These are phyloP conservation scores for Coccyzus lansbergi DNA, from an alignment of 2,797 vertebrate genomes.

Conservation along the genomic window DNA sequence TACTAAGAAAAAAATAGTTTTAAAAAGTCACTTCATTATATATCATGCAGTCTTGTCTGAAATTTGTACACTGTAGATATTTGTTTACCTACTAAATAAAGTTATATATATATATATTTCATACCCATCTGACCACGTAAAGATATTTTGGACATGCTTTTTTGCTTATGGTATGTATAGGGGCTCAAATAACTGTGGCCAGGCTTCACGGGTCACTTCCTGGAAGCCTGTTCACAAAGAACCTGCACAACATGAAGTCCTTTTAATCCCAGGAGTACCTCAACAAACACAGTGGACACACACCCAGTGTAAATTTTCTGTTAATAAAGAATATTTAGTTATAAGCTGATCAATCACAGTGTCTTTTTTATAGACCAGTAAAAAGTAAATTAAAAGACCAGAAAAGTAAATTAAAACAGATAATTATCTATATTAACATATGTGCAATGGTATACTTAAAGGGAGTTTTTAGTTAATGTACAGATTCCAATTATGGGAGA, in stretches of 20 bases:
- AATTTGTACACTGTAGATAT: background rate
- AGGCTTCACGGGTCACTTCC: background rate
- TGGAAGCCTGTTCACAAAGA: background rate
- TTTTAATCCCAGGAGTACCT: background rate
- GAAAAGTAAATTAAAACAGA: background rate
- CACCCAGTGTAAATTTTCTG: background rate
- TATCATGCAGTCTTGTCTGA: background rate
- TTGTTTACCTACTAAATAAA: background rate
- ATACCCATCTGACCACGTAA: background rate
- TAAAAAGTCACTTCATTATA: background rate
- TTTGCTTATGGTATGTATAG: background rate
- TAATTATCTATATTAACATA: background rate
- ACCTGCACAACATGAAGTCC: background rate
- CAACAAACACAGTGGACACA: background rate
- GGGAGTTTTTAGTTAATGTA: background rate
- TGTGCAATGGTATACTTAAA: background rate
- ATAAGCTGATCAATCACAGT: background rate
- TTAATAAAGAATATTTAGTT: slow-evolving; percentile 19
- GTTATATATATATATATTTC: background rate
- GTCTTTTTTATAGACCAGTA: background rate
- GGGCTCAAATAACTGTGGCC: background rate
- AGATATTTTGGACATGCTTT: slow-evolving; percentile 14
- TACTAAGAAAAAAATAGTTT: background rate
- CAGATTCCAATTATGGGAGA: background rate
- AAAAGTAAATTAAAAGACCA: background rate